Conservation (phyloP, 2,797 vertebrate genomes). For the Girardinus metallicus region DNA sequence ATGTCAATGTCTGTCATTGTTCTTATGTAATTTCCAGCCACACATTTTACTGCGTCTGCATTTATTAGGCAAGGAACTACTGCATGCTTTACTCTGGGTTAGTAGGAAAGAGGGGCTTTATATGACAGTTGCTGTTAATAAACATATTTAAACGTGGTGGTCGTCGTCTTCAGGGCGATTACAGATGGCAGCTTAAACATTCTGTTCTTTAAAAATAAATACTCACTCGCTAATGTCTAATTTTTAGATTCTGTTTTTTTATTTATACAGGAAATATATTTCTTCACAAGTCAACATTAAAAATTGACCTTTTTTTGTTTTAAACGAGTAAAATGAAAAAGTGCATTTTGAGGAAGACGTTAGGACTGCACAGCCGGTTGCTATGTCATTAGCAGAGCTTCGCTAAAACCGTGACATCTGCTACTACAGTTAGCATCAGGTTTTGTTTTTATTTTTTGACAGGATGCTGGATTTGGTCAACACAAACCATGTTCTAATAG, state of each 20-base stretch:
- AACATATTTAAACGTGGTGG: neutral
- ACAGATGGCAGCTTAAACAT: neutral
- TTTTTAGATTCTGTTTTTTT: neutral
- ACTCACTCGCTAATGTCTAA: neutral
- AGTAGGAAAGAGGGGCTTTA: neutral
- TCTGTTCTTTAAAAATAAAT: neutral
- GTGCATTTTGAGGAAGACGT: neutral
- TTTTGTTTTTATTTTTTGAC: neutral
- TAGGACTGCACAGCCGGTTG: neutral
- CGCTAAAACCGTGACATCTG: neutral
- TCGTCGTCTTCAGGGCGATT: neutral
- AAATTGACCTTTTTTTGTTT: neutral
- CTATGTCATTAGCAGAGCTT: neutral
- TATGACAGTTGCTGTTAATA: constrained; percentile 8
- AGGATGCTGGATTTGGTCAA: neutral
- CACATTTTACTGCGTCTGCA: neutral
- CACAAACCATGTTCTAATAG: neutral
- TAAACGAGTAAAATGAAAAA: too few species aligned
- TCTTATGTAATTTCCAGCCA: neutral
- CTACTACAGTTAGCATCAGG: neutral
- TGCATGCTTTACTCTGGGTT: neutral
- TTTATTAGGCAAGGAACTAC: neutral
- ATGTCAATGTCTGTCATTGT: neutral
- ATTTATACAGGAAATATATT: neutral
- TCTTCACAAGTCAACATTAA: neutral